A percentile compares a stretch with the other conserved stretches of the same genome.
phyloP scores from a whole-genome alignment of 2,113 vertebrate species.

The Vulpes vulpes region DNA sequence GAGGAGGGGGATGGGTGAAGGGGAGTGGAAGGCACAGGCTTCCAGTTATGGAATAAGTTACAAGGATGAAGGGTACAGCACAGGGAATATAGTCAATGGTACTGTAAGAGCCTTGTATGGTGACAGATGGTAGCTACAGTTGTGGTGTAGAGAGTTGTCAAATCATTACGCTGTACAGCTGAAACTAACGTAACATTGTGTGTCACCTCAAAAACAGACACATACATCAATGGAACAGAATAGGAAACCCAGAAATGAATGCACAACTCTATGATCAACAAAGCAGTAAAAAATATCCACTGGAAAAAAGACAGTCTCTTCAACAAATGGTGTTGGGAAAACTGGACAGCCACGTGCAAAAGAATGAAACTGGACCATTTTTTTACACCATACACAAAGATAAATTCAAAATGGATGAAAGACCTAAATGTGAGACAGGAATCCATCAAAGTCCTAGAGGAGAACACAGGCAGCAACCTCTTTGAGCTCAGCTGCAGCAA shows the following conservation, averaged over 20 bases:
- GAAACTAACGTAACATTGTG: not conserved
- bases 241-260: not conserved
- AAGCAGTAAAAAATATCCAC: not conserved
- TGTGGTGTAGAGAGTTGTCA: not conserved
- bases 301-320: not conserved
- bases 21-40: not conserved
- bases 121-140: not conserved
- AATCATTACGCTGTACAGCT: not conserved
- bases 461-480: not conserved
- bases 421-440: not conserved
- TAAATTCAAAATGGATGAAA: not conserved
- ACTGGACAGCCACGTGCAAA: not conserved
- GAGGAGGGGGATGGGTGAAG: not conserved
- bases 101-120: not conserved
- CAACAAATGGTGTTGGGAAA: not conserved
- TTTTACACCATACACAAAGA: not conserved
- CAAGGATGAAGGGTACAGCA: not conserved
- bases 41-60: not conserved
- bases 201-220: not conserved
- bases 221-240: not conserved
- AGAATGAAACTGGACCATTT: not conserved
- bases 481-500: not conserved
- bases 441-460: not conserved
- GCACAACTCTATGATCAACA: not conserved
- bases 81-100: not conserved